Conservation (phyloP, 2,797 vertebrate species). For the Neomorphus geoffroyi region DNA sequence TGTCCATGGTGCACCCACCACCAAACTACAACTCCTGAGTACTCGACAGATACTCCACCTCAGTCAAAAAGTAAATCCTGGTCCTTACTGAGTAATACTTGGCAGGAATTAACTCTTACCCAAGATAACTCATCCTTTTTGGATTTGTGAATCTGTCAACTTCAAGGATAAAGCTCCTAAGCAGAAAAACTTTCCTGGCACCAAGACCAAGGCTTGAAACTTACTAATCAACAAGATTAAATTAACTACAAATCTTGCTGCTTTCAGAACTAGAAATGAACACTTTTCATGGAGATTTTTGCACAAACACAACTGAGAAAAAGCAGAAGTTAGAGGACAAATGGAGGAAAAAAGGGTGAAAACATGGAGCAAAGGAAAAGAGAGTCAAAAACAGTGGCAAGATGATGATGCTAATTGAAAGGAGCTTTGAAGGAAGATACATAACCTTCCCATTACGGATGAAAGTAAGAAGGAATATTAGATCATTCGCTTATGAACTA, state of each 20-base stretch:
- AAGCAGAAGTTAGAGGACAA: neutral
- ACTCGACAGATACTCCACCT: neutral
- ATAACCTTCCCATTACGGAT: neutral
- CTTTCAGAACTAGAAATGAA: conserved; percentile 19
- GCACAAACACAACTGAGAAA: neutral
- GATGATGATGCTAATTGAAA: neutral
- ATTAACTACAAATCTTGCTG: neutral
- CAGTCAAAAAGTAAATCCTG: neutral
- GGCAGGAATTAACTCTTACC: neutral
- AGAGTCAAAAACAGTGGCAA: neutral
- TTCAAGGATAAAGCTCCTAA: conserved; percentile 7
- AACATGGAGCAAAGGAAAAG: neutral
- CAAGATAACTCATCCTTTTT: neutral
- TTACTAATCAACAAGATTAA: conserved; percentile 15
- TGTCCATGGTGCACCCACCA: neutral
- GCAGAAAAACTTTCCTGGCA: conserved; percentile 27
- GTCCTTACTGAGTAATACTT: neutral
- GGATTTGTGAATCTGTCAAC: neutral
- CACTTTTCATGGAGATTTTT: neutral
- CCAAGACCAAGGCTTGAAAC: conserved; percentile 1
- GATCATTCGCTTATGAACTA: neutral
- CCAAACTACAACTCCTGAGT: neutral
- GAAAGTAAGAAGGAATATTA: neutral
- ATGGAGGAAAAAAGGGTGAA: neutral
- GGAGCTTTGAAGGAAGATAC: neutral